Evolutionary conservation across 2,888 invertebrate genomes (phyloP), one percentile per base, ranked within the genome.

Genomic region (Drosophila anomalata): DNA sequence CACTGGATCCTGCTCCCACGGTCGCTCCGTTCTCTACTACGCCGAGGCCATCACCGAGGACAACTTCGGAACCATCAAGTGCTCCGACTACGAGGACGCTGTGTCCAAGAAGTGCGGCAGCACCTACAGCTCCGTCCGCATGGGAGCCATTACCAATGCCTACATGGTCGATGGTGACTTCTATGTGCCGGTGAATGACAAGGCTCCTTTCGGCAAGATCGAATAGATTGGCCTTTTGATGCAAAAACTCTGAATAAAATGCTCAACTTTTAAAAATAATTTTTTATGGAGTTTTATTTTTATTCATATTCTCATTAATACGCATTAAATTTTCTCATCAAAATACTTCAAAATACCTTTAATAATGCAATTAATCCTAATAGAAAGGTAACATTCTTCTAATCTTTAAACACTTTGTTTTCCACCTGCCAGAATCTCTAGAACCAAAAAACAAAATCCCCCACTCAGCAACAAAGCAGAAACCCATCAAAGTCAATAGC

Each of bases 1-100:
- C 24, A 79, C 86, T 51, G 90, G 90, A 39, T 63, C 78, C 29
- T 93, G 93, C 79, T 87, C 93, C 14, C 93, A 93, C 73, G 66
- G 75, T 1, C 89, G 93, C 50, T 89, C 93, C 0, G 91, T 91
- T 53, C 59, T 77, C 47, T 93, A 92, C 69, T 93, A 90, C 58
- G 91, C 90, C 1, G 93, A 93, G 87, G 91, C 93, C 2, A 73
- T 93, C 0, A 54, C 42, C 12, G 46, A 76, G 36, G 75, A 89
- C 12, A 84, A 87, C 44, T 93, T 92, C 41, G 69, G 68, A 0
- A 80, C 90, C 26, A 59, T 85, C 2, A 84, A 84, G 61, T 92
- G 91, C 56, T 9, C 33, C 0, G 63, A 78, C 52, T 89, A 85
- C 44, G 67, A 80, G 66, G 67, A 75, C 12, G 89, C 91, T n/a